Evolutionary conservation across 2,888 invertebrate species (phyloP), one percentile per base, ranked within the genome.

Genomic region (Eubasilissa splendida): DNA sequence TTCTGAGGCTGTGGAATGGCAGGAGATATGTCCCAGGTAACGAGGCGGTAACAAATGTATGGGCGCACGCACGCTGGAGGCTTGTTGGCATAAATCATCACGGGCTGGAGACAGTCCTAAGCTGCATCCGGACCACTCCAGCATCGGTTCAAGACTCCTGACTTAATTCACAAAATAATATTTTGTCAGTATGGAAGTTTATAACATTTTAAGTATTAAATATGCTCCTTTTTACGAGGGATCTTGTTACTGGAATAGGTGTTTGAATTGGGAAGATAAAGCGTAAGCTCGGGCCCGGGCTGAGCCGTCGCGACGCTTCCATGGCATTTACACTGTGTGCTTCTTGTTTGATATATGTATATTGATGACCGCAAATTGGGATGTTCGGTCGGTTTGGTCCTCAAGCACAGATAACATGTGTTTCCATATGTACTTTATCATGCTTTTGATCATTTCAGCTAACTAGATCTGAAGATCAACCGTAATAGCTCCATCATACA

Each of bases 11-110:
- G 31, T 56, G 54, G 58, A 56, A 76, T 42, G 59, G 81, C 68
- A 70, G 78, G 75, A 65, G 65, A 76, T 78, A 76, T 79, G 79
- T 60, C 66, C 79, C 77, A 77, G 68, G 59, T 14, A 77, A 58
- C 68, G 77, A 42, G 14, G 59, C 63, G 59, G 66, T 77, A 76
- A 78, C 77, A 75, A 83, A 83, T 78, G 80, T 77, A 54, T 66
- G 42, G 80, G 65, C 80, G 80, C 75, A 81, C 79, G 79, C 79
- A 82, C 77, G 52, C 53, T 71, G 65, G 56, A 22, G 74, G 42
- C 79, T 76, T 79, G 79, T 79, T 76, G 76, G 73, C 79, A 83
- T 83, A 83, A 83, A 83, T 83, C 83, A 83, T 83, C 79, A 56
- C 65, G 22, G 54, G 54, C 75, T 59, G 31, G 80, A 79, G 82